phyloP scores from a whole-genome alignment of 1,140 invertebrate genomes.

The Rhizoglyphus robini region DNA sequence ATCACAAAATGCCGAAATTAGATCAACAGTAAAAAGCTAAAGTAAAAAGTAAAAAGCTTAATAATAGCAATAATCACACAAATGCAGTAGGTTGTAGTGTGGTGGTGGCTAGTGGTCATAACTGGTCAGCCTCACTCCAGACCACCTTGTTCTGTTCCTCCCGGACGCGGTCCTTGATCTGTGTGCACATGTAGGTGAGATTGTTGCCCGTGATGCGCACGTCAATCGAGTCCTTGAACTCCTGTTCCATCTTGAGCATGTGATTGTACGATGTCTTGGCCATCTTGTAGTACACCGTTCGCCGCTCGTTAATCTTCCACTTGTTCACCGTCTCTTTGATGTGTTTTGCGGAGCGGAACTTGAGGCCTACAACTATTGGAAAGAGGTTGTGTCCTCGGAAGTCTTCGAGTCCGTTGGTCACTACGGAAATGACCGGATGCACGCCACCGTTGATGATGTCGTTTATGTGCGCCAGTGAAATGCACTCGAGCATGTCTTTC shows the following conservation, averaged over 20 bases:
- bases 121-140: conserved; percentile 55
- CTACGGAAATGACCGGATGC: conserved; percentile 73
- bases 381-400: conserved; percentile 80
- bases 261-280: conserved; percentile 95
- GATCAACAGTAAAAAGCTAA: no score
- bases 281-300: conserved; percentile 32
- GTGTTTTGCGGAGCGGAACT: conserved; percentile 89
- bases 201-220: conserved; percentile 78
- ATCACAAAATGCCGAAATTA: no score
- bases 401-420: conserved; percentile 68
- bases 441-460: conserved; percentile 72
- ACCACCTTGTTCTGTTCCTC: conserved; percentile 86
- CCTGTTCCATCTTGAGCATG: conserved; percentile 71
- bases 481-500: no score
- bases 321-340: conserved; percentile 50
- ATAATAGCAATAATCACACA: background rate
- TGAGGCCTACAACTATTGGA: conserved; percentile 82
- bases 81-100: background rate
- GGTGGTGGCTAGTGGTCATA: background rate
- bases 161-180: conserved; percentile 79
- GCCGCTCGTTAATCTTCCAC: background rate
- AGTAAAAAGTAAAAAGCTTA: no score
- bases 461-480: conserved; percentile 61
- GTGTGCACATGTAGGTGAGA: conserved; percentile 84
- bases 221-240: conserved; percentile 78